Percentiles rank a stretch among this genome's conserved stretches.
Conservation (phyloP, 2,888 invertebrate species). For the Argynnis bischoffii region DNA sequence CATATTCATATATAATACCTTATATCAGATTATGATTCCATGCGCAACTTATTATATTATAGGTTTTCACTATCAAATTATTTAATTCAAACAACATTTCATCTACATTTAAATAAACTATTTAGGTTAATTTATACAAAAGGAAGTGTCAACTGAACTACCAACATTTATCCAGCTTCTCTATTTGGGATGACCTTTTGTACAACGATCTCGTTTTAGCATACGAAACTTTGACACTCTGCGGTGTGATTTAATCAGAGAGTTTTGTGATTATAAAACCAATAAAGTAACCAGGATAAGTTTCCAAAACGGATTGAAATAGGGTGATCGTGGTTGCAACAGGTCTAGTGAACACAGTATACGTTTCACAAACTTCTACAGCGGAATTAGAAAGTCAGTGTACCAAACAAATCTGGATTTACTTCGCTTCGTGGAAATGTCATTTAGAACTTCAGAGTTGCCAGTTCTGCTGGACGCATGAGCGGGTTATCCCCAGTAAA, state of each 20-base stretch:
- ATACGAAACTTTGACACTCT: conserved; percentile 69
- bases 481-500: conserved; percentile 41
- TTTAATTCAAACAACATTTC: background rate
- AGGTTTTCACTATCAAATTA: background rate
- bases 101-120: background rate
- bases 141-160: conserved; percentile 5
- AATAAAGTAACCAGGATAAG: conserved; percentile 57
- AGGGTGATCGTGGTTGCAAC: conserved; percentile 74
- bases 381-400: conserved; percentile 79
- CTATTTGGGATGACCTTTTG: conserved; percentile 61
- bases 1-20: conserved; percentile 25
- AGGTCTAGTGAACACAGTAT: conserved; percentile 76
- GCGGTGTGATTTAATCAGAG: conserved; percentile 78
- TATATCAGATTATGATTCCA: conserved; percentile 29
- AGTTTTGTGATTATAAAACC: conserved; percentile 72
- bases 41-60: conserved; percentile 13
- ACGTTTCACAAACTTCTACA: conserved; percentile 79
- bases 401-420: conserved; percentile 74
- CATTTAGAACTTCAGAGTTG: conserved; percentile 64
- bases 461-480: conserved; percentile 42
- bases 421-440: conserved; percentile 69
- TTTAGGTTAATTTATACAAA: background rate
- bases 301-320: conserved; percentile 76
- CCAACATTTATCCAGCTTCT: conserved; percentile 24
- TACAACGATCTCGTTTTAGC: conserved; percentile 73